phyloP scores from a whole-genome alignment of 2,888 invertebrate species.

The Oligia fasciuncula region DNA sequence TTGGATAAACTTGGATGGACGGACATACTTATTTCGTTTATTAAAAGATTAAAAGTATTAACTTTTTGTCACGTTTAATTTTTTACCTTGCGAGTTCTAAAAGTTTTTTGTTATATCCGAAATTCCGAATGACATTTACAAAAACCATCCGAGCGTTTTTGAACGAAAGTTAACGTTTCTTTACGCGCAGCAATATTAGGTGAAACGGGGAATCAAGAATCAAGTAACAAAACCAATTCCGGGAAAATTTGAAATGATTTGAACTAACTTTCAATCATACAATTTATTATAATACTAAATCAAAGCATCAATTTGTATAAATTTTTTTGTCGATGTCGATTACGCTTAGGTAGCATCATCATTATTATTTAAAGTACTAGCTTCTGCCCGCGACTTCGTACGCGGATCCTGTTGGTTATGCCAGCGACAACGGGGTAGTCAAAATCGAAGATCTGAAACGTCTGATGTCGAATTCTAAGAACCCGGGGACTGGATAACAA shows the following conservation, averaged over 20 bases:
- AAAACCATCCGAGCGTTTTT: conserved; percentile 25
- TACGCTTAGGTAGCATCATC: not conserved
- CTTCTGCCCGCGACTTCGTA: too few species aligned
- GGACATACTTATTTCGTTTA: too few species aligned
- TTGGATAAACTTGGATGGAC: conserved; percentile 2
- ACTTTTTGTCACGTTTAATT: not conserved
- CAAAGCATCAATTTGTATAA: not conserved
- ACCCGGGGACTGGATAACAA: too few species aligned
- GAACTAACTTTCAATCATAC: not conserved
- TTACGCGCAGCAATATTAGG: conserved; percentile 4
- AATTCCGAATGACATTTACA: not conserved
- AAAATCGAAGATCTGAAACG: too few species aligned
- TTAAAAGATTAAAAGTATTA: not conserved
- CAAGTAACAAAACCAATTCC: not conserved
- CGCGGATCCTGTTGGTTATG: too few species aligned
- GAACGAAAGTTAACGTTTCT: conserved; percentile 50
- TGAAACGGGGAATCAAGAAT: conserved; percentile 17
- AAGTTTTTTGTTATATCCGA: not conserved
- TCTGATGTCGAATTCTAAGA: too few species aligned
- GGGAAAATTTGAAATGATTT: conserved; percentile 9
- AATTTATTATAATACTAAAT: not conserved
- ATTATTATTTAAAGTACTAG: not conserved
- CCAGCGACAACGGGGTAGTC: too few species aligned
- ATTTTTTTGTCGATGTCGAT: not conserved
- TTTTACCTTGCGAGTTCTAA: too few species aligned